Conservation (phyloP, 2,797 vertebrate species). For the Sebastes jordani region DNA sequence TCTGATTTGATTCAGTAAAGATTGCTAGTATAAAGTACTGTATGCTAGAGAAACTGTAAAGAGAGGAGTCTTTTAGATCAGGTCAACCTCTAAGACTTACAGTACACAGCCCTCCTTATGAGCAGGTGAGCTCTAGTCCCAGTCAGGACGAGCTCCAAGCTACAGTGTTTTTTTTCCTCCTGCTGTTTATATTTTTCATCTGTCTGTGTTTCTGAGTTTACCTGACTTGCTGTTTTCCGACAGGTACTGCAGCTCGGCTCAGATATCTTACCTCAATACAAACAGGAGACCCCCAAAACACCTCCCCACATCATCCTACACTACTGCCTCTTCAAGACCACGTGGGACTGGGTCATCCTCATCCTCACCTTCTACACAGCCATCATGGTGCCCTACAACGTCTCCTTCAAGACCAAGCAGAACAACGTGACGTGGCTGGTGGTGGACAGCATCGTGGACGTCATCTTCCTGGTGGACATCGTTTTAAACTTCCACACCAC, state of each 20-base stretch:
- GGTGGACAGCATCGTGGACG: conserved; percentile 98
- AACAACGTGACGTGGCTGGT: conserved; percentile 99
- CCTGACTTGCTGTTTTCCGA: background rate
- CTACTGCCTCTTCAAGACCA: conserved; percentile 99
- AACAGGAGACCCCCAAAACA: conserved; percentile 99
- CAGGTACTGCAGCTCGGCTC: conserved; percentile 98
- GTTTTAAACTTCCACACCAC: conserved; percentile 99
- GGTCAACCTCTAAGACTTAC: background rate
- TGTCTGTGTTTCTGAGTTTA: background rate
- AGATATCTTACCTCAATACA: conserved; percentile 98
- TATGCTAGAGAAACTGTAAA: background rate
- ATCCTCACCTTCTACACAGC: conserved; percentile 99
- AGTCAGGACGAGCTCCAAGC: background rate
- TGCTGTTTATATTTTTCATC: background rate
- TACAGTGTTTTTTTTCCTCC: background rate
- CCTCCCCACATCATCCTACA: conserved; percentile 99
- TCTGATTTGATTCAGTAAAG: background rate
- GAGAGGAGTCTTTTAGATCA: background rate
- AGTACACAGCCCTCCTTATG: background rate
- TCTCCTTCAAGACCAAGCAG: conserved; percentile 99
- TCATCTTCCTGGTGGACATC: conserved; percentile 98
- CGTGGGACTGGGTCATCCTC: conserved; percentile 99
- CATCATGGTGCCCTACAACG: conserved; percentile 99
- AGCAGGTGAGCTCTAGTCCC: conserved; percentile 1
- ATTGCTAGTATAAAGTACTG: background rate